Evolutionary conservation across 2,113 vertebrate species (phyloP).

Genomic region (Microcebus murinus): DNA sequence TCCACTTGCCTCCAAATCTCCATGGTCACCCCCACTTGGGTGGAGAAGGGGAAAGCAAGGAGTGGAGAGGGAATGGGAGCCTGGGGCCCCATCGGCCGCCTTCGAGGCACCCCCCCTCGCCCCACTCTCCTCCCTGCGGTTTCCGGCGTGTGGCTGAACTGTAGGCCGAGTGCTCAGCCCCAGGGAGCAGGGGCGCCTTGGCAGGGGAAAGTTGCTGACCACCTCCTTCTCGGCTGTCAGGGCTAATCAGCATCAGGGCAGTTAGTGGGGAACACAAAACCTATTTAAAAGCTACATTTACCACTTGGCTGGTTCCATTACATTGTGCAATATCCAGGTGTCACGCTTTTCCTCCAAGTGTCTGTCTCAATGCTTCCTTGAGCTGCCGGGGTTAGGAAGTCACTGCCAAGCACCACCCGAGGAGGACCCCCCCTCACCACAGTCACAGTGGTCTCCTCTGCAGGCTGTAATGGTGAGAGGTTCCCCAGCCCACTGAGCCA

Average conservation of each 20-base stretch:
- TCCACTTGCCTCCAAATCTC: not conserved
- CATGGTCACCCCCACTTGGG: not conserved
- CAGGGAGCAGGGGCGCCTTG: conserved; percentile 75
- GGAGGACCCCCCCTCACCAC: not conserved
- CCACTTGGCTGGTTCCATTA: conserved; percentile 99
- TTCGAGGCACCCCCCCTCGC: not conserved
- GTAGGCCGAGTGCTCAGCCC: not conserved
- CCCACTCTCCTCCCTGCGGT: not conserved
- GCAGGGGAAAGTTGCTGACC: conserved; percentile 87
- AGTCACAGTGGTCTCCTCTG: not conserved
- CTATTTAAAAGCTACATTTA: conserved; percentile 99
- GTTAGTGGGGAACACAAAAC: conserved; percentile 96
- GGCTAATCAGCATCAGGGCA: conserved; percentile 92
- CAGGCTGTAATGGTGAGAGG: accelerated
- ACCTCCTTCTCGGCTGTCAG: conserved; percentile 89
- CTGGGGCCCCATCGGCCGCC: not conserved
- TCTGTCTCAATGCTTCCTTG: conserved; percentile 88
- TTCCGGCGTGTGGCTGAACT: accelerated
- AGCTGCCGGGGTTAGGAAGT: conserved; percentile 87
- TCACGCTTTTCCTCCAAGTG: conserved; percentile 92
- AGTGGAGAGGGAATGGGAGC: not conserved
- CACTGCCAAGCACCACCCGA: conserved; percentile 80
- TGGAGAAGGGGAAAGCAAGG: not conserved
- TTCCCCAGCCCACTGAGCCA: not conserved
- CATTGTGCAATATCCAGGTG: conserved; percentile 95